Base-by-base conservation (phyloP, 2,888 invertebrate genomes). In the Cheilosia vulpina region DNA sequence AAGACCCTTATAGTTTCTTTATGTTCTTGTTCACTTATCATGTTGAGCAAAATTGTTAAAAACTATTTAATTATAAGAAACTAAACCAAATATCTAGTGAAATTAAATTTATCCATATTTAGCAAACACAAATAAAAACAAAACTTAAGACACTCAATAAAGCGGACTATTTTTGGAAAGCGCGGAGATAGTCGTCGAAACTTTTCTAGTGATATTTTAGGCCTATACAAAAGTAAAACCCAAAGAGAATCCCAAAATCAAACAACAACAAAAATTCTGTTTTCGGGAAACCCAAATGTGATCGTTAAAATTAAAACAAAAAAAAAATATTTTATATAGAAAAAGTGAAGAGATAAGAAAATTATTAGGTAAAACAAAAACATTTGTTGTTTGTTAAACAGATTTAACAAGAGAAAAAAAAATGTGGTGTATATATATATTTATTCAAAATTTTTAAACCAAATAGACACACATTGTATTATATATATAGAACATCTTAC, bases 131-230 rank as follows among this genome's bases (percentile, higher is more conserved):
- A 38, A 66, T 45, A 62, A 43, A 38, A 76, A 58, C 47, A 43
- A 34, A 34, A 34, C 11, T 11, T 11, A 77, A 66, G 21, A 66
- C 53, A 68, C 38, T 72, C 45, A 69, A 66, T 38, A 21, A 47
- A 77, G 41, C 63, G 50, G 57, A 63, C 79, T 84, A 57, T 84
- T 68, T 73, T 73, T 57, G 47, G 78, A 57, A 71, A 75, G 45
- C 75, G 24, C 41, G 34, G 60, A 65, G 34, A 45, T 52, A 75
- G 66, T 76, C 62, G 66, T 76, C 65, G 76, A 71, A 80, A 85
- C 66, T 76, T 85, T 85, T 80, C 65, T 58, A 84, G 80, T 80
- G 84, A 85, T 80, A 85, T 76, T 80, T 80, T 80, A 80, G 84
- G 84, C 84, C 76, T 80, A 80, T 76, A 80, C 69, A 78, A 41